phyloP scores from a whole-genome alignment of 2,888 invertebrate species.

The Chalcis sispes region DNA sequence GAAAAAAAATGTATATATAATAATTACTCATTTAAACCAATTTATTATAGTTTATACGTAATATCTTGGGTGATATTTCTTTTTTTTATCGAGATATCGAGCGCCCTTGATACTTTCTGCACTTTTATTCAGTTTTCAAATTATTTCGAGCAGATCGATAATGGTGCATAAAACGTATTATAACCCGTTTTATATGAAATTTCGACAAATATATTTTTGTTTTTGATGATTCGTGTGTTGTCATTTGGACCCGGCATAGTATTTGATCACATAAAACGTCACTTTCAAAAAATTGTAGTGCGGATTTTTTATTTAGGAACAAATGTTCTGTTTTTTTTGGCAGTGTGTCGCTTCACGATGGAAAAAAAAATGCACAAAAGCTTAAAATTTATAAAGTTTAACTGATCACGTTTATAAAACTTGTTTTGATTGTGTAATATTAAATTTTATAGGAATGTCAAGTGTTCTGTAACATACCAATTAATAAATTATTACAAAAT shows the following conservation, averaged over 20 bases:
- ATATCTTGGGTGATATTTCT: slow-evolving; percentile 25
- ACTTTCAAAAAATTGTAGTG: slow-evolving; percentile 44
- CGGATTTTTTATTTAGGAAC: slow-evolving; percentile 45
- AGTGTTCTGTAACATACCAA: neutral
- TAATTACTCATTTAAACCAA: slow-evolving; percentile 20
- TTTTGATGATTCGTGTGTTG: slow-evolving; percentile 24
- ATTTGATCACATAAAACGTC: slow-evolving; percentile 39
- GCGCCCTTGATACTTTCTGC: slow-evolving; percentile 54
- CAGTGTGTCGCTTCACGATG: slow-evolving; percentile 48
- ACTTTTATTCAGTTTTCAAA: slow-evolving; percentile 17
- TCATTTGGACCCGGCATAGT: slow-evolving; percentile 43
- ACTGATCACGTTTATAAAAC: neutral
- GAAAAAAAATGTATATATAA: too few relatives aligned
- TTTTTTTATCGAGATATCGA: slow-evolving; percentile 28
- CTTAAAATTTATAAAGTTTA: slow-evolving; percentile 35
- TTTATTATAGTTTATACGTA: slow-evolving; percentile 14
- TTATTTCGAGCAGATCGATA: slow-evolving; percentile 29
- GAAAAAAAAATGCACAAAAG: slow-evolving; percentile 39
- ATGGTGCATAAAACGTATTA: slow-evolving; percentile 33
- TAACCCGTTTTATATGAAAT: slow-evolving; percentile 21
- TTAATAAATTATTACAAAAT: slow-evolving; percentile 4
- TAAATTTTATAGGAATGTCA: slow-evolving; percentile 23
- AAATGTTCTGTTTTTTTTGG: slow-evolving; percentile 47
- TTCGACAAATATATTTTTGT: slow-evolving; percentile 25
- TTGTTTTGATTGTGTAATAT: neutral